A percentile compares a stretch with the other conserved stretches of the same genome.
phyloP scores from a whole-genome alignment of 2,888 invertebrate genomes.

The Watsonalla cultraria region DNA sequence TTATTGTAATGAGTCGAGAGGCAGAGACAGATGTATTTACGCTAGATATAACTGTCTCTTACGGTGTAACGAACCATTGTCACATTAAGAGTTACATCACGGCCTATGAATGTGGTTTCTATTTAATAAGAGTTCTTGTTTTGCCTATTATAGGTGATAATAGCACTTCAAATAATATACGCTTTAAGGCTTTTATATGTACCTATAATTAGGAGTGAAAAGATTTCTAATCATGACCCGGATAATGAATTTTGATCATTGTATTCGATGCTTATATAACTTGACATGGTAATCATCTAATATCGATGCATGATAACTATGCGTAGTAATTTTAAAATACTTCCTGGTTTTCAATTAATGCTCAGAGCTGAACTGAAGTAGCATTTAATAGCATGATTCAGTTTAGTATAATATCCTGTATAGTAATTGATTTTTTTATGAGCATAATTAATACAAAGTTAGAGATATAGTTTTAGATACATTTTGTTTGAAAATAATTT shows the following conservation, averaged over 20 bases:
- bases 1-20: too few relatives aligned
- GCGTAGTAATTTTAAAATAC: background rate
- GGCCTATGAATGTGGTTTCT: background rate
- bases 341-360: background rate
- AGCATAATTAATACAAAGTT: too few relatives aligned
- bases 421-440: too few relatives aligned
- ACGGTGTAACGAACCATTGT: too few relatives aligned
- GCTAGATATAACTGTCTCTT: too few relatives aligned
- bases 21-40: too few relatives aligned
- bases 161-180: background rate
- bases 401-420: too few relatives aligned
- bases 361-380: background rate
- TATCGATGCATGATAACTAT: background rate
- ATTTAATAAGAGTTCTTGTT: background rate
- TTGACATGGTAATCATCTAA: background rate
- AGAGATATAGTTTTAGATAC: too few relatives aligned
- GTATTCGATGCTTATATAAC: background rate
- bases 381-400: background rate
- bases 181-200: background rate
- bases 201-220: background rate
- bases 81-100: background rate
- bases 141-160: background rate
- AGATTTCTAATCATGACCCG: background rate
- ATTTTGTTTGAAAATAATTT: too few relatives aligned
- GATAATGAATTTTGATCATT: background rate